A percentile compares a stretch with the other conserved stretches of the same genome.
phyloP scores from a whole-genome alignment of 1,140 invertebrate species.

The Procambarus clarkii region DNA sequence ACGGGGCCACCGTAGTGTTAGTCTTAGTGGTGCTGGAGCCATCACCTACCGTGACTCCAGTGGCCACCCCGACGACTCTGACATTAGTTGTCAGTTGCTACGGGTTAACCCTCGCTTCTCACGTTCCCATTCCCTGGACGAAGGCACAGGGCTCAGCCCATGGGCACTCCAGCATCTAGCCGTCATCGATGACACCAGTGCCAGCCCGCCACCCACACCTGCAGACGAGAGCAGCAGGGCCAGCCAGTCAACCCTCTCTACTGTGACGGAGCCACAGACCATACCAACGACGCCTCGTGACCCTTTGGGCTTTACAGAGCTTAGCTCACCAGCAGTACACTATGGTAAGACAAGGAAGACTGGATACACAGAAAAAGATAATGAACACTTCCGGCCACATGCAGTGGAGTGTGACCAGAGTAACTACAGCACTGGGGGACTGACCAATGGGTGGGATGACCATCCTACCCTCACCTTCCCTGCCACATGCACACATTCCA shows the following conservation, averaged over 20 bases:
- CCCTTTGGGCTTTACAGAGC: not conserved
- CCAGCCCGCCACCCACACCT: slow-evolving; percentile 21
- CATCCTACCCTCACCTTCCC: not conserved
- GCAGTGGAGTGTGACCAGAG: not conserved
- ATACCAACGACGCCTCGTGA: not conserved
- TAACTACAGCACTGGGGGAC: not conserved
- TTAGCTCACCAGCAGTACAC: not conserved
- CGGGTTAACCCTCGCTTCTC: slow-evolving; percentile 68
- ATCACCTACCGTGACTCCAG: slow-evolving; percentile 26
- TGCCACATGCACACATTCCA: not conserved
- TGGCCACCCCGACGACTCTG: slow-evolving; percentile 64
- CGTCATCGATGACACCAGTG: slow-evolving; percentile 36
- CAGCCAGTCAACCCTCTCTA: not conserved
- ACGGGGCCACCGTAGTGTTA: slow-evolving; percentile 53
- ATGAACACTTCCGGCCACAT: slow-evolving; percentile 34
- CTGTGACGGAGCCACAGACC: not conserved
- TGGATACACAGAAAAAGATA: slow-evolving; percentile 22
- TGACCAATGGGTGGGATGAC: not conserved
- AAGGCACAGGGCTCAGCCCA: slow-evolving; percentile 37
- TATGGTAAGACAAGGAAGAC: slow-evolving; percentile 32
- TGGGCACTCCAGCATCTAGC: slow-evolving; percentile 58
- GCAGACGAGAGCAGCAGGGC: slow-evolving; percentile 17
- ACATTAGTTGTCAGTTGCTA: slow-evolving; percentile 58
- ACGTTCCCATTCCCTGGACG: slow-evolving; percentile 69
- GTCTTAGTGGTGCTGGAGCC: slow-evolving; percentile 52